Evolutionary conservation across 2,113 vertebrate species (phyloP).

Genomic region (Cryptomyrus ogoouensis): DNA sequence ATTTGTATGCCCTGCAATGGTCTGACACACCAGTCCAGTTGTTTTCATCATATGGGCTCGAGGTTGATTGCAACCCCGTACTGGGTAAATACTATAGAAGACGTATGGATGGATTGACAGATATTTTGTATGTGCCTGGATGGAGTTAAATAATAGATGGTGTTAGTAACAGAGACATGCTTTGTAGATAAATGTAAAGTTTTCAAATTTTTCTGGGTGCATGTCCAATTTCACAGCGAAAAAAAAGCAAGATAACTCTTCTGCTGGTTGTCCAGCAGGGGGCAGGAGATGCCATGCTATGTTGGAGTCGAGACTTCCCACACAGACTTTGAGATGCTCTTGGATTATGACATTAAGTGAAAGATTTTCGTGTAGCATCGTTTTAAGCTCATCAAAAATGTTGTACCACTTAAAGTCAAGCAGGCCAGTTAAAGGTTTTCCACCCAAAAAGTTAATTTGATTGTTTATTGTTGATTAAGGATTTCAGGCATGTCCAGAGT

Average conservation of each 20-base stretch:
- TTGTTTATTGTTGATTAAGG: not conserved
- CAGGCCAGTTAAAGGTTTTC: not conserved
- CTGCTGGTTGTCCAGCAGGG: conserved; percentile 18
- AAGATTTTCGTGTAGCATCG: not conserved
- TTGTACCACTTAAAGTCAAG: not conserved
- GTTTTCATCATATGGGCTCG: not conserved
- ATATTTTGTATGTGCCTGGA: not conserved
- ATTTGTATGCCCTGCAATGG: not conserved
- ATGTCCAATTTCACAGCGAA: not conserved
- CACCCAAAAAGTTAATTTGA: not conserved
- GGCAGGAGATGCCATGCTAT: conserved; percentile 21
- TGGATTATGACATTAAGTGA: not conserved
- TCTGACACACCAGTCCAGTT: not conserved
- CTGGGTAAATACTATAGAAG: not conserved
- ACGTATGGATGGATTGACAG: not conserved
- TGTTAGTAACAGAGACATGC: not conserved
- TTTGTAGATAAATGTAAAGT: not conserved
- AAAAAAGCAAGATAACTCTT: not conserved
- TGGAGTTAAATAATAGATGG: not conserved
- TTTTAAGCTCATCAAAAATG: not conserved
- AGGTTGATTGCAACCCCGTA: not conserved
- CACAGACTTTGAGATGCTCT: not conserved
- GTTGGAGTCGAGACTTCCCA: conserved; percentile 1
- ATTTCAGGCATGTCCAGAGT: not conserved
- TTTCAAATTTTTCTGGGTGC: not conserved